Base-by-base conservation (phyloP, 2,113 vertebrate genomes). In the Irena cyanogastra region DNA sequence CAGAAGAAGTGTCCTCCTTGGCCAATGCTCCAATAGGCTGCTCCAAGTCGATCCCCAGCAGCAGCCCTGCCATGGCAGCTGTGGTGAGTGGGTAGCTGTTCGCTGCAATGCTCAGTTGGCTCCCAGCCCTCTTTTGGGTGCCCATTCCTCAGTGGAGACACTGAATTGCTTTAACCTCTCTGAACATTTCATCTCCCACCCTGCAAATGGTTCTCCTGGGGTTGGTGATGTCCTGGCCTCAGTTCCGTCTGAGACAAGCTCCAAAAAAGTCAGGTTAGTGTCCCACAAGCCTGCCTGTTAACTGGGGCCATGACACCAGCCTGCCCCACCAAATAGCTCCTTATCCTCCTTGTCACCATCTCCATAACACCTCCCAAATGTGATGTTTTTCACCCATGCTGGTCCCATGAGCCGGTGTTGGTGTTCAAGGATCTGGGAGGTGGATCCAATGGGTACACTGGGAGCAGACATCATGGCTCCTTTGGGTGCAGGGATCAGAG, bases 101-200 rank as follows among this genome's bases (percentile, higher is more conserved):
- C 13, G 63, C 24, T 7, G 8, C 57, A 61, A 23, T 0, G 1
- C 64, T 86, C 64, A 21, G 31, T 15, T 6, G 2, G 35, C 31
- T 56, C 86, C 63, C 3, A 6, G 20, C 54, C 53, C 45, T 87
- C 50, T 70, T 87, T 59, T 0, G 5, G 33, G 72, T 74, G 31
- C 47, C 50, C 7, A 5, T 65, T 61, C 42, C 52, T 80, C 15
- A 5, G 5, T 10, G 41, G 69, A 87, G 91, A 96, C 95, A 96
- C 37, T 16, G 9, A 97, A 97, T 91, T 83, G 94, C 96, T 96
- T 96, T 98, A 97, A 93, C 56, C 44, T n/a, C 82, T 78, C 72
- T 95, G 81, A 97, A 97, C 97, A 95, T 97, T 98, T 98, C 63
- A 98, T 92, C 59, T 50, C 16, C 13, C 1, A 2, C 17, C 28